These are phyloP conservation scores for Glaucidium brasilianum DNA, from an alignment of 2,113 vertebrate genomes.

Conservation along the genomic window DNA sequence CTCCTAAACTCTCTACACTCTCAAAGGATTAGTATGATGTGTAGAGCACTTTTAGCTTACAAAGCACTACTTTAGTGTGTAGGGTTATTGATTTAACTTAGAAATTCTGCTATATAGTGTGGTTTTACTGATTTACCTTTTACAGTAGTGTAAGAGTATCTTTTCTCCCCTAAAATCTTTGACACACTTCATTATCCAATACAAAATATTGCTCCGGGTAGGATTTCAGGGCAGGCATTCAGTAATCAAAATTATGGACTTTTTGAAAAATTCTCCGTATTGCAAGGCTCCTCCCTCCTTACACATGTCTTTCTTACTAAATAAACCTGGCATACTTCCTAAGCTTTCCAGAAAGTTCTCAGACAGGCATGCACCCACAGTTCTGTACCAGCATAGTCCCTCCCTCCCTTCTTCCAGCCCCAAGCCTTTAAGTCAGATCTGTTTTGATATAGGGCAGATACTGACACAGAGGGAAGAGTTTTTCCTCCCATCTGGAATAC, in stretches of 20 bases:
- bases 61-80: constrained; percentile 53
- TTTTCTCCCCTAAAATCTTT: constrained; percentile 1
- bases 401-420: neutral
- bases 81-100: constrained; percentile 66
- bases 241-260: constrained; percentile 5
- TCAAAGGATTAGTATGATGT: constrained; percentile 59
- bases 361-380: neutral
- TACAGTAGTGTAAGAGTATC: constrained; percentile 12
- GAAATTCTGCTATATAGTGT: constrained; percentile 55
- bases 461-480: neutral
- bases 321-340: neutral
- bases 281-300: neutral
- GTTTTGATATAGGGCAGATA: neutral
- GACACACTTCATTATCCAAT: constrained; percentile 45
- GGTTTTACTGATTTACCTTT: constrained; percentile 63
- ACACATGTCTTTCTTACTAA: neutral
- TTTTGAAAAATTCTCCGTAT: neutral
- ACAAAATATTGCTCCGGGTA: neutral
- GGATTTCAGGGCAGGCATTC: neutral
- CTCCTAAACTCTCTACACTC: constrained; percentile 44
- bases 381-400: neutral
- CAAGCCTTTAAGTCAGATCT: neutral
- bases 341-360: constrained; percentile 6
- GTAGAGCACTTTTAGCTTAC: constrained; percentile 63
- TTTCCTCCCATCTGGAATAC: neutral